phyloP scores from a whole-genome alignment of 1,140 invertebrate species.

The Chironomus striatipennis region DNA sequence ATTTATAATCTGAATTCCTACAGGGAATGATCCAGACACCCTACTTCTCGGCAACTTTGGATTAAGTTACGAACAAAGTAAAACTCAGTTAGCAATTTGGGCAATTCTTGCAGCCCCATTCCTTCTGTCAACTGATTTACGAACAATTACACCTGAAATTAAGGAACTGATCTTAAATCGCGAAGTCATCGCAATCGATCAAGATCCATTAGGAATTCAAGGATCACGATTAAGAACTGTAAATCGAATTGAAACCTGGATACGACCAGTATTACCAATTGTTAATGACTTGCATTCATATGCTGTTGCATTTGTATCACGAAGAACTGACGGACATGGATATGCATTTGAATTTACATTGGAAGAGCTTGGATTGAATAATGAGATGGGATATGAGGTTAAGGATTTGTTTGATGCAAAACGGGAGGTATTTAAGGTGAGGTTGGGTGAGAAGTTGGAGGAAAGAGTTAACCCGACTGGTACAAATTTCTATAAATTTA shows the following conservation, averaged over 20 bases:
- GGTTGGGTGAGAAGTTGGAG: neutral
- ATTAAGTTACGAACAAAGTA: slow-evolving; percentile 88
- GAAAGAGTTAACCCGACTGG: neutral
- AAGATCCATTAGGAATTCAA: slow-evolving; percentile 88
- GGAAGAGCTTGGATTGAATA: slow-evolving; percentile 43
- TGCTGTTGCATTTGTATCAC: slow-evolving; percentile 61
- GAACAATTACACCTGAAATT: slow-evolving; percentile 80
- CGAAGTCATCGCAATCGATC: slow-evolving; percentile 91
- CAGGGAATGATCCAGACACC: slow-evolving; percentile 99
- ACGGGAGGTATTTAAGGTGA: neutral
- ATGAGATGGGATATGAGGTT: slow-evolving; percentile 40
- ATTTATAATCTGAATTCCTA: too few species aligned
- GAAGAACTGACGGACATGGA: slow-evolving; percentile 54
- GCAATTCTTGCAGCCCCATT: slow-evolving; percentile 92
- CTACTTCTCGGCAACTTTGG: slow-evolving; percentile 95
- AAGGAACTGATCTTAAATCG: slow-evolving; percentile 89
- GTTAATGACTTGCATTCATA: slow-evolving; percentile 54
- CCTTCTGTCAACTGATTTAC: slow-evolving; percentile 92
- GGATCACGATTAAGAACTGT: slow-evolving; percentile 43
- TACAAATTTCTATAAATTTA: slow-evolving; percentile 8
- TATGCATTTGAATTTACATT: slow-evolving; percentile 45
- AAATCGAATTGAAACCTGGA: slow-evolving; percentile 68
- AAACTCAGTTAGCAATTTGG: slow-evolving; percentile 97
- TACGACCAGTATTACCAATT: slow-evolving; percentile 57
- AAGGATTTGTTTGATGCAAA: slow-evolving; percentile 27